Percentiles rank a stretch among this genome's conserved stretches.
Conservation (phyloP, 2,888 invertebrate species). For the Sarcophaga carnaria region DNA sequence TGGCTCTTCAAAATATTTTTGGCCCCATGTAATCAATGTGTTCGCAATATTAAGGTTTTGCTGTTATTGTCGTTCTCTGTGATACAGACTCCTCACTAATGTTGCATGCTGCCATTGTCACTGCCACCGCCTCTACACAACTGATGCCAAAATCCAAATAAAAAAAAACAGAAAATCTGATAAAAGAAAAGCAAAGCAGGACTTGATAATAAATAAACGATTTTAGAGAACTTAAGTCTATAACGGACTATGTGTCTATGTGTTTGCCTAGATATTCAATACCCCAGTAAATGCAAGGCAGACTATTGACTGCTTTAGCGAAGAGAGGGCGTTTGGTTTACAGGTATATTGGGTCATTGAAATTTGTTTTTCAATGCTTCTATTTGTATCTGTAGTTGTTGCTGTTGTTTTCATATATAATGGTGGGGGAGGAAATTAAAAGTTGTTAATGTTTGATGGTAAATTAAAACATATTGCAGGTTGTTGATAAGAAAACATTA, state of each 20-base stretch:
- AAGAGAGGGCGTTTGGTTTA: conserved; percentile 7
- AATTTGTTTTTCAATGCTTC: conserved; percentile 56
- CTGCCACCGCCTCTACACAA: conserved; percentile 11
- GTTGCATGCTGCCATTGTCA: conserved; percentile 42
- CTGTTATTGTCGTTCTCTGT: conserved; percentile 56
- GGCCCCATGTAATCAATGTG: conserved; percentile 68
- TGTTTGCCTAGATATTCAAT: background rate
- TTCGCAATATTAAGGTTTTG: conserved; percentile 55
- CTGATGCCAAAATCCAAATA: conserved; percentile 64
- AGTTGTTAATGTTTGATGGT: conserved; percentile 69
- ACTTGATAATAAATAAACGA: conserved; percentile 60
- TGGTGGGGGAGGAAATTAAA: conserved; percentile 67
- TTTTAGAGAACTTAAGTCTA: conserved; percentile 61
- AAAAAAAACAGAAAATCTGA: conserved; percentile 7
- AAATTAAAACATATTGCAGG: conserved; percentile 70
- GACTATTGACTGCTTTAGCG: conserved; percentile 1
- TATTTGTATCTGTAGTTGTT: background rate
- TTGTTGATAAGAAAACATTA: conserved; percentile 61
- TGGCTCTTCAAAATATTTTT: conserved; percentile 59
- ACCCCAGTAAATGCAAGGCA: no score
- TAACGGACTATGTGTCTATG: conserved; percentile 26
- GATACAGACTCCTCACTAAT: conserved; percentile 36
- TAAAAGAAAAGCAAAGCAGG: conserved; percentile 30
- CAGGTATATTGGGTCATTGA: conserved; percentile 68
- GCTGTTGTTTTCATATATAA: conserved; percentile 22